Evolutionary conservation across 64 coral and sea anemone genomes (phyloP).

Genomic region (Stylophora pistillata): DNA sequence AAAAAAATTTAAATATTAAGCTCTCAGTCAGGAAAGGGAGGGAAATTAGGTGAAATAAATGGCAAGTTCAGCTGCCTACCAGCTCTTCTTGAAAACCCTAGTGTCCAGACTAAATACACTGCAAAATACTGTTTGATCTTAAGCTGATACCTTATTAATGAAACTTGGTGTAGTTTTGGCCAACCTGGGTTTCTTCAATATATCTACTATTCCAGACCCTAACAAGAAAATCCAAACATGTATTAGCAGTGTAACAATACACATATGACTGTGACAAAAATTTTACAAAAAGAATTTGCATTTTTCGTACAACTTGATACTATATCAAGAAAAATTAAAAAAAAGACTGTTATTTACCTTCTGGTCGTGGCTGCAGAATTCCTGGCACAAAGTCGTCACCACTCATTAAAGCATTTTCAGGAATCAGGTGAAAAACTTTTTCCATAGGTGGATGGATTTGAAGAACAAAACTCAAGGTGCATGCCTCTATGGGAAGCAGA

Average conservation of each 20-base stretch:
- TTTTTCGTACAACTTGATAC: too few relatives aligned
- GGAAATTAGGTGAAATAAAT: neutral
- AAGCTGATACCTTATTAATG: slow-evolving; percentile 78
- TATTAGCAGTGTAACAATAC: neutral
- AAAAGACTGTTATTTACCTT: slow-evolving; percentile 50
- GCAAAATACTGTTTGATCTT: neutral
- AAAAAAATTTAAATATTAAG: slow-evolving; percentile 1
- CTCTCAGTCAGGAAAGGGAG: neutral
- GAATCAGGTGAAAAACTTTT: slow-evolving; percentile 91
- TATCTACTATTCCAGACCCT: slow-evolving; percentile 91
- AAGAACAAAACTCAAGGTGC: slow-evolving; percentile 72
- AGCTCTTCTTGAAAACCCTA: too few relatives aligned
- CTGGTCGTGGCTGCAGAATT: slow-evolving; percentile 65
- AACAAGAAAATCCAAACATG: neutral
- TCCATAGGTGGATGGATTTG: slow-evolving; percentile 72
- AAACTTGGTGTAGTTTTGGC: slow-evolving; percentile 84
- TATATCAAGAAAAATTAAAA: too few relatives aligned
- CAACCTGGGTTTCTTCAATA: slow-evolving; percentile 90
- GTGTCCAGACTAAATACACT: neutral
- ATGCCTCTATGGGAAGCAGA: slow-evolving; percentile 72
- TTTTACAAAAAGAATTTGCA: neutral
- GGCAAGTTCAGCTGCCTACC: neutral
- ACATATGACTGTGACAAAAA: too few relatives aligned
- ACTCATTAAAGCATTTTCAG: slow-evolving; percentile 90
- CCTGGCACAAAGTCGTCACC: slow-evolving; percentile 99